phyloP scores from a whole-genome alignment of 1,140 invertebrate genomes.

The Eubasilissa regina region DNA sequence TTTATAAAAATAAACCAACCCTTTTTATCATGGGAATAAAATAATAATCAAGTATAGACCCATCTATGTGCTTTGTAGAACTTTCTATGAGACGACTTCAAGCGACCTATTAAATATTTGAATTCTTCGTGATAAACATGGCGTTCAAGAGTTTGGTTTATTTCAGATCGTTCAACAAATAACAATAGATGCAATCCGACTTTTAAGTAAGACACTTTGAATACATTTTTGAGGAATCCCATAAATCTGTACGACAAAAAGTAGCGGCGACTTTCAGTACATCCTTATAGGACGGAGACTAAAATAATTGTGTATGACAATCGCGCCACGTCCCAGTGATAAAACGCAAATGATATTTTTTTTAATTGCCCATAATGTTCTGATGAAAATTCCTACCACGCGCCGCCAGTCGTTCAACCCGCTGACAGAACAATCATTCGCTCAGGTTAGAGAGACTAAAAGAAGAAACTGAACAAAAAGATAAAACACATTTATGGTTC shows the following conservation, averaged over 20 bases:
- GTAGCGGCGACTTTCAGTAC: constrained; percentile 2
- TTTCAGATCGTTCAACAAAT: too few species aligned
- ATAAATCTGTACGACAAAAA: too few species aligned
- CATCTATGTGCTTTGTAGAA: constrained; percentile 50
- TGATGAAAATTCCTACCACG: constrained; percentile 57
- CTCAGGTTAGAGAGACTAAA: background rate
- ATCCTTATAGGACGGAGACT: constrained; percentile 6
- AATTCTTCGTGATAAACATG: too few species aligned
- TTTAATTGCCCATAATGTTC: constrained; percentile 57
- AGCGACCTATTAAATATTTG: too few species aligned
- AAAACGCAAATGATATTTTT: constrained; percentile 59
- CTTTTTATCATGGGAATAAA: too few species aligned
- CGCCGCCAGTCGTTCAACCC: constrained; percentile 59
- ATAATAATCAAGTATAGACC: too few species aligned
- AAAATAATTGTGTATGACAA: constrained; percentile 26
- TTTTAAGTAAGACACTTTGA: too few species aligned
- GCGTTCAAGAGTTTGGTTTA: too few species aligned
- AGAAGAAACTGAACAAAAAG: background rate
- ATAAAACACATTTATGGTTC: too few species aligned
- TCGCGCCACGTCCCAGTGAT: constrained; percentile 51
- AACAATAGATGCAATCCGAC: too few species aligned
- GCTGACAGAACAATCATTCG: background rate
- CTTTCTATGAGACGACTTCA: constrained; percentile 30
- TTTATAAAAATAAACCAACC: too few species aligned
- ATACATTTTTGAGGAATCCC: too few species aligned